Evolutionary conservation across 2,797 vertebrate genomes (phyloP).

Genomic region (Mus caroli): DNA sequence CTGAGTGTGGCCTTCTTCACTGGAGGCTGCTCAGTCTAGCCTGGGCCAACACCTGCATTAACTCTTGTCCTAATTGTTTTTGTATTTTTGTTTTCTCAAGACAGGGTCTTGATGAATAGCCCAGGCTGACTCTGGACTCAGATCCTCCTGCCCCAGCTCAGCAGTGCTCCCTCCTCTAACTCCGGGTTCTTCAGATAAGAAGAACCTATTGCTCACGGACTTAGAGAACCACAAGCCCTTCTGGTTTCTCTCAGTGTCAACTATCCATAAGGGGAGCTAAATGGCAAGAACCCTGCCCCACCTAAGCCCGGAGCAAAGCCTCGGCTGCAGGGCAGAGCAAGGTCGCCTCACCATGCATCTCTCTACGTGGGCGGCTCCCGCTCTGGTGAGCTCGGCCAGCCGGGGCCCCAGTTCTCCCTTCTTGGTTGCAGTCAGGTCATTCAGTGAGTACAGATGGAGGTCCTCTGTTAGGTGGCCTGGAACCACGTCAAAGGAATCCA

Average conservation of each 20-base stretch:
- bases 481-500: conserved; percentile 94
- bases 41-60: not conserved
- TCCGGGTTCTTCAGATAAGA: not conserved
- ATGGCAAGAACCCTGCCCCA: not conserved
- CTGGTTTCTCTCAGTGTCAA: not conserved
- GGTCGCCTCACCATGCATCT: conserved; percentile 92
- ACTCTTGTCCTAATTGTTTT: not conserved
- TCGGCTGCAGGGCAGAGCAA: not conserved
- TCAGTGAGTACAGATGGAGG: conserved; percentile 97
- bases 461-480: conserved; percentile 98
- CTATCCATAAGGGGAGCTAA: not conserved
- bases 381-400: conserved; percentile 93
- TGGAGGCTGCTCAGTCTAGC: not conserved
- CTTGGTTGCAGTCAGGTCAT: conserved; percentile 93
- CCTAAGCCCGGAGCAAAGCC: not conserved
- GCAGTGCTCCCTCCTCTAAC: not conserved
- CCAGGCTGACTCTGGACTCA: not conserved
- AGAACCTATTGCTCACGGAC: not conserved
- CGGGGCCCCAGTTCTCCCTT: conserved; percentile 93
- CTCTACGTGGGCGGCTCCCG: conserved; percentile 92
- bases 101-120: not conserved
- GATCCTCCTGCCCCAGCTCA: not conserved
- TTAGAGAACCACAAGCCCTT: not conserved
- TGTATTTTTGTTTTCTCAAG: not conserved
- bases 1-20: not conserved